These are phyloP conservation scores for Antheraea pernyi DNA, from an alignment of 1,140 invertebrate genomes.

Conservation along the genomic window DNA sequence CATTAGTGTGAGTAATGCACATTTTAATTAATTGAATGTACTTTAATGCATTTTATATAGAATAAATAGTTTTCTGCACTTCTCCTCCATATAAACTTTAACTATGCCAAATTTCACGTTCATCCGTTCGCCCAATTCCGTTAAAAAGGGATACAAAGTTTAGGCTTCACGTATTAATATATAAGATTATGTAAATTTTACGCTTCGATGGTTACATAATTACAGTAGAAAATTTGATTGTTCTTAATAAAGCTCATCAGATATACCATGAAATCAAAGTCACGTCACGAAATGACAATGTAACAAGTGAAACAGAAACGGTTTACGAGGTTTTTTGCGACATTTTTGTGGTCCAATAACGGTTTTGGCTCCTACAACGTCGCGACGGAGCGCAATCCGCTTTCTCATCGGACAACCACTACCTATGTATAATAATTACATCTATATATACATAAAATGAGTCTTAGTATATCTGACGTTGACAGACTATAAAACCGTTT, in stretches of 20 bases:
- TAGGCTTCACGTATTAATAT: too few species aligned
- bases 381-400: constrained; percentile 13
- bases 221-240: constrained; percentile 43
- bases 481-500: too few species aligned
- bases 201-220: constrained; percentile 59
- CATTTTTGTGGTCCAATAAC: constrained; percentile 63
- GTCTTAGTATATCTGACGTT: too few species aligned
- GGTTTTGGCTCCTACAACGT: constrained; percentile 45
- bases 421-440: not conserved
- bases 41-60: too few species aligned
- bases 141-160: too few species aligned
- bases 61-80: too few species aligned
- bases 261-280: constrained; percentile 66
- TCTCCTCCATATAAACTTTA: too few species aligned
- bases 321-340: constrained; percentile 63
- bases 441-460: not conserved
- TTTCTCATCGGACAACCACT: constrained; percentile 15
- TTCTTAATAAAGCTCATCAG: constrained; percentile 51
- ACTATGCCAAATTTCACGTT: too few species aligned
- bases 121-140: too few species aligned
- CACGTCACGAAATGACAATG: constrained; percentile 66
- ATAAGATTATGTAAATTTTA: constrained; percentile 32
- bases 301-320: constrained; percentile 72
- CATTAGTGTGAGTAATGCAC: too few species aligned
- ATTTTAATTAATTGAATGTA: too few species aligned